These are phyloP conservation scores for Rhinichthys osculus DNA, from an alignment of 2,797 vertebrate species.

Conservation along the genomic window DNA sequence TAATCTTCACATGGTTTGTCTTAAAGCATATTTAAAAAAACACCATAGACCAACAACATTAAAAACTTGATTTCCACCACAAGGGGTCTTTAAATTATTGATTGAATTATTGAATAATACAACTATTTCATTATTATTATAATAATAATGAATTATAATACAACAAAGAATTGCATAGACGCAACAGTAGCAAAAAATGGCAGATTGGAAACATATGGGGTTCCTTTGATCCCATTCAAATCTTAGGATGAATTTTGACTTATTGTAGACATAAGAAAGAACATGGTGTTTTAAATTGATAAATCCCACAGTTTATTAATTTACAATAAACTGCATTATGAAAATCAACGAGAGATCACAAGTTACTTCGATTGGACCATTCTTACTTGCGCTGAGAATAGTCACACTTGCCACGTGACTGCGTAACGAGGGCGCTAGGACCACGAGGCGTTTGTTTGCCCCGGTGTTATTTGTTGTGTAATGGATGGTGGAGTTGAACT, in stretches of 20 bases:
- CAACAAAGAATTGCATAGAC: too few relatives aligned
- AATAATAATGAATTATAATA: too few relatives aligned
- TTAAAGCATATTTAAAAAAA: too few relatives aligned
- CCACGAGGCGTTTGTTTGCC: not conserved
- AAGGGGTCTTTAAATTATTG: too few relatives aligned
- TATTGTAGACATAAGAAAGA: not conserved
- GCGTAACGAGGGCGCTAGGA: not conserved
- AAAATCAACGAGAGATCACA: not conserved
- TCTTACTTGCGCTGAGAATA: not conserved
- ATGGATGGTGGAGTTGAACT: not conserved
- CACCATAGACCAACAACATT: too few relatives aligned
- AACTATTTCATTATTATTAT: too few relatives aligned
- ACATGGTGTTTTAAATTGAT: not conserved
- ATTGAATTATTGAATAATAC: too few relatives aligned
- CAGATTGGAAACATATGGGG: too few relatives aligned
- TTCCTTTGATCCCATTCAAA: not conserved
- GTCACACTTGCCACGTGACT: not conserved
- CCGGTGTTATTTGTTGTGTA: conserved; percentile 28
- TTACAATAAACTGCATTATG: not conserved
- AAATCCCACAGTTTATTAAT: not conserved
- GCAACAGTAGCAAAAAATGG: too few relatives aligned
- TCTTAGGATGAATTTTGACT: not conserved
- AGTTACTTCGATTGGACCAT: not conserved
- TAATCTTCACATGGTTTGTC: too few relatives aligned
- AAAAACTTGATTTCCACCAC: too few relatives aligned